Evolutionary conservation across 64 coral and sea anemone species (phyloP).

Genomic region (Stichodactyla mertensii): DNA sequence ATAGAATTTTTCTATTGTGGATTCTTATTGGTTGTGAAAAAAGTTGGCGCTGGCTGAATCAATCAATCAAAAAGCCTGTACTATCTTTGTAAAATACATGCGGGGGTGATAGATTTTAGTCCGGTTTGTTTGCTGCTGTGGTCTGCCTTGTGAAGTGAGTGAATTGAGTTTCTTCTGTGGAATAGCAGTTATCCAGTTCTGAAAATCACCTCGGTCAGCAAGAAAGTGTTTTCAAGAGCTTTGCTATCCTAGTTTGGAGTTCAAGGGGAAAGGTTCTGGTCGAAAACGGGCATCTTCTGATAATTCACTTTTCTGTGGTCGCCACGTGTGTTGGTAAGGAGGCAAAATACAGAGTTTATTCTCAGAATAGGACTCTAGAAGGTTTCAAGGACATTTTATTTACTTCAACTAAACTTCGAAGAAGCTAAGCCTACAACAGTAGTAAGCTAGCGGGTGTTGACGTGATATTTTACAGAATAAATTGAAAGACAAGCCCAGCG

Average conservation of each 20-base stretch:
- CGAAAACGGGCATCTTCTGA: neutral
- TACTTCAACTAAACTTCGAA: neutral
- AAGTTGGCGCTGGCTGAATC: neutral
- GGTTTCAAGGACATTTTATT: neutral
- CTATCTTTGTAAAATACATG: conserved; percentile 25
- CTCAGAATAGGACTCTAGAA: neutral
- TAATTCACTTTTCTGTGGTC: conserved; percentile 21
- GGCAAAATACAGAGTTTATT: conserved; percentile 25
- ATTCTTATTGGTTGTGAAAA: neutral
- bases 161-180: neutral
- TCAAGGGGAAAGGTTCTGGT: neutral
- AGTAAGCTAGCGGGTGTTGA: neutral
- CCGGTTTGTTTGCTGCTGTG: conserved; percentile 15
- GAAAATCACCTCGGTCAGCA: neutral
- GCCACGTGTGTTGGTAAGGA: conserved; percentile 38
- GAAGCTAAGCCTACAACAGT: neutral
- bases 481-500: conserved; percentile 21
- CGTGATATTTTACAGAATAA: neutral
- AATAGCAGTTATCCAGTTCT: neutral
- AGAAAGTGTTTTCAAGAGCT: conserved; percentile 4
- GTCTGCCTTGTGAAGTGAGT: conserved; percentile 23
- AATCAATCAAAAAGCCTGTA: conserved; percentile 25
- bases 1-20: conserved; percentile 4
- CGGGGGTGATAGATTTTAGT: conserved; percentile 26
- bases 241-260: conserved; percentile 9